Base-by-base conservation (phyloP, 1,140 invertebrate species). In the Drosophila nebulosa region DNA sequence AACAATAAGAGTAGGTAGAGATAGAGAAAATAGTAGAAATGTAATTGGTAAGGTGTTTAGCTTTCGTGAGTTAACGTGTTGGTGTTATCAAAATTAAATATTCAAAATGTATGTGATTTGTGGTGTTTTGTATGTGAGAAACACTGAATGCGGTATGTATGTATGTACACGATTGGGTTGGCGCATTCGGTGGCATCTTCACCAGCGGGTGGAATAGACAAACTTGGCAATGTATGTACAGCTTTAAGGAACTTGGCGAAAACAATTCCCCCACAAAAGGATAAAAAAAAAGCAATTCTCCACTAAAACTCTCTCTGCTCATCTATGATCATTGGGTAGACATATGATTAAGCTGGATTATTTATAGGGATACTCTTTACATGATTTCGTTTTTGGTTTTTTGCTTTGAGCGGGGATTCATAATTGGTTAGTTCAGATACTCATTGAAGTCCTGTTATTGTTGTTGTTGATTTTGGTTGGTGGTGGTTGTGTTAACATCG, bases 401-500 rank as follows among this genome's bases (percentile, higher is more conserved):
- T 66, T 66, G 58, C 56, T 90, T 80, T 46, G 39, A 46, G 16
- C 51, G 51, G 51, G 51, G 51, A 53, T 26, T 53, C 46, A 51
- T 64, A 64, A 51, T 66, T 64, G 59, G 63, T 90, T 80, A 91
- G 74, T 91, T 91, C 60, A 91, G 79, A 89, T 91, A 91, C 88
- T 91, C 90, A 91, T 91, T 91, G 90, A 91, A 91, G 86, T 91
- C 90, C 90, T 91, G 78, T 81, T 56, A 57, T 73, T 71, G 69
- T 73, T 65, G 71, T 74, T 78, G 83, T 74, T 84, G 67, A 70
- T 81, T 70, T 80, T 86, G 68, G 71, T 65, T 46, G 51, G 62
- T 74, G 88, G 77, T 88, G 69, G 77, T 86, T 78, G 81, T 86
- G 83, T 86, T 86, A 86, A 86, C 84, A 79, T 88, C 85, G 74